A percentile compares a stretch with the other conserved stretches of the same genome.
Conservation (phyloP, 2,888 invertebrate species). For the Mesochorus sp. region DNA sequence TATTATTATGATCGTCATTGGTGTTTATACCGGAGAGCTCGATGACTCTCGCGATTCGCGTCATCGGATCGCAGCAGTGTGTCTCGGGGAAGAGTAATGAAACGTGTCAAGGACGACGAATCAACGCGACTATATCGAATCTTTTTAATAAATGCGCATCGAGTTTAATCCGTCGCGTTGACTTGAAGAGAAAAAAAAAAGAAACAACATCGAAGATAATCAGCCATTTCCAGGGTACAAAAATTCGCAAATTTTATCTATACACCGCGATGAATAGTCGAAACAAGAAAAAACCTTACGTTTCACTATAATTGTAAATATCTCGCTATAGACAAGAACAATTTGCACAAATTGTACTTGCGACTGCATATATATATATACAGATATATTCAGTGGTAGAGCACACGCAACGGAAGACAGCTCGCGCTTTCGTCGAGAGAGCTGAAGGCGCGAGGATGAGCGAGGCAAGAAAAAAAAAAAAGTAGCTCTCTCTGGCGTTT, state of each 20-base stretch:
- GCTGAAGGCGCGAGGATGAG: constrained; percentile 14
- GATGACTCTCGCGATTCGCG: constrained; percentile 33
- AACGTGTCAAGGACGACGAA: constrained; percentile 64
- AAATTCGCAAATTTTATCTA: neutral
- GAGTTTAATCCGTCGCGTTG: no score
- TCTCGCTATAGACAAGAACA: no score
- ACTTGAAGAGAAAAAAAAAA: no score
- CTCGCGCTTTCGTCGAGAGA: constrained; percentile 55
- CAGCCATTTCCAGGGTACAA: no score
- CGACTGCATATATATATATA: no score
- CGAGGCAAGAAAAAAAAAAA: constrained; percentile 17
- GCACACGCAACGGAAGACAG: constrained; percentile 10
- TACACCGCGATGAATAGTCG: no score
- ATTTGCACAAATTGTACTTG: no score
- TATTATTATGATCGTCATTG: neutral
- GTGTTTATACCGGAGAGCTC: constrained; percentile 2
- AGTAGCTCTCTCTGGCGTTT: constrained; percentile 53
- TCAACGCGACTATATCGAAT: neutral
- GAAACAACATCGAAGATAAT: neutral
- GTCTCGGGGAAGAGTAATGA: constrained; percentile 52
- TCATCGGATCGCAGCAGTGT: no score
- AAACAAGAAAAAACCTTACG: no score
- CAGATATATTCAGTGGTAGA: neutral
- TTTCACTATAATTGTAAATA: no score
- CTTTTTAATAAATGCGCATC: no score